Percentiles rank a stretch among this genome's conserved stretches.
Evolutionary conservation across 2,888 invertebrate species (phyloP).

Genomic region (Calameuta idolon): DNA sequence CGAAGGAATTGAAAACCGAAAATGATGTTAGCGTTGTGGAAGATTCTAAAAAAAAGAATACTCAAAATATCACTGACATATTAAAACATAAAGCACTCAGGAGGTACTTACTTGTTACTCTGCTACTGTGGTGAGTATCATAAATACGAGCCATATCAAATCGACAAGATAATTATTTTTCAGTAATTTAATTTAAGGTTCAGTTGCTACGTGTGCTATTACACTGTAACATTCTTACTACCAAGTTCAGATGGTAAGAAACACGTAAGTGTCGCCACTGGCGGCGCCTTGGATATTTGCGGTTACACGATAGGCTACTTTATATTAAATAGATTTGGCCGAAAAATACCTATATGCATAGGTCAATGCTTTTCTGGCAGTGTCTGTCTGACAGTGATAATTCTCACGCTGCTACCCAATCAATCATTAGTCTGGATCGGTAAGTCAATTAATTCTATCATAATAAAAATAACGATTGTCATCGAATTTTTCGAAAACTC

Average conservation of each 20-base stretch:
- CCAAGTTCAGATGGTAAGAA: slow-evolving; percentile 66
- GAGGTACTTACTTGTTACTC: slow-evolving; percentile 21
- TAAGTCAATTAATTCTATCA: slow-evolving; percentile 26
- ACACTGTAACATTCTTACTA: slow-evolving; percentile 64
- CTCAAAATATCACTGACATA: slow-evolving; percentile 22
- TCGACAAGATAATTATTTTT: not conserved
- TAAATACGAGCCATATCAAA: not conserved
- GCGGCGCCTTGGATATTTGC: slow-evolving; percentile 67
- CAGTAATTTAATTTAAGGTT: slow-evolving; percentile 59
- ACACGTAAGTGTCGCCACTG: slow-evolving; percentile 68
- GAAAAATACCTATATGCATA: slow-evolving; percentile 64
- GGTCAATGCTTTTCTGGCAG: slow-evolving; percentile 64
- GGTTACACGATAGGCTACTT: slow-evolving; percentile 64
- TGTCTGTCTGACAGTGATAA: slow-evolving; percentile 63
- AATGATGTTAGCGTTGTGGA: slow-evolving; percentile 20
- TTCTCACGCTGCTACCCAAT: slow-evolving; percentile 48
- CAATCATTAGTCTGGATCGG: slow-evolving; percentile 36
- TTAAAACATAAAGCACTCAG: slow-evolving; percentile 31
- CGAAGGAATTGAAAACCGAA: slow-evolving; percentile 25
- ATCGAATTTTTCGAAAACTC: not conserved
- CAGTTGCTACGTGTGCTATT: slow-evolving; percentile 66
- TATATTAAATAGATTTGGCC: slow-evolving; percentile 63
- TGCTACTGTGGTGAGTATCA: not conserved
- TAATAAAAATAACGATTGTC: not conserved
- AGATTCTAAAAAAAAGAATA: slow-evolving; percentile 14